Base-by-base conservation (phyloP, 2,113 vertebrate species). In the Microcebus tavaratra region DNA sequence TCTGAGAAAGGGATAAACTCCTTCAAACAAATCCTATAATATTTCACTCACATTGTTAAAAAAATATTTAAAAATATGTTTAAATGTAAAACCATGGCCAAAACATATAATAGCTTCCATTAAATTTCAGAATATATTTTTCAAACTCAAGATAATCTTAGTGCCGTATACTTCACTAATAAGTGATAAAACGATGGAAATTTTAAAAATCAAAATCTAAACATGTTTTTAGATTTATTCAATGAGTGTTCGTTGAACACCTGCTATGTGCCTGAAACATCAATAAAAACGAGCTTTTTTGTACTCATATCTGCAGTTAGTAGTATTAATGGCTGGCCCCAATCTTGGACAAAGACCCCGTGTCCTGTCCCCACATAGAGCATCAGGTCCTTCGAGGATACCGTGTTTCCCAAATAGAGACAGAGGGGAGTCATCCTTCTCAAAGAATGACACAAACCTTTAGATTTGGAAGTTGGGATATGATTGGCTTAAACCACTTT, bases 281-380 rank as follows among this genome's bases (percentile, higher is more conserved):
- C 12, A 17, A 3, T 23, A 2, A 5, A 1, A 39, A 12, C 9
- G 4, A 23, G 2, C 3, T 1, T 0, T 17, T n/a, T 29, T 4
- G 0, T 3, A 3, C 4, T 9, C 61, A 42, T 1, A 0, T 39
- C 8, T 42, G 8, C 8, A 5, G 53, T 23, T 59, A 27, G 0
- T 4, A 55, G 0, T 4, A 55, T 67, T 55, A 55, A 55, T 55
- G 17, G 53, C 5, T 29, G 45, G 17, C 55, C 11, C 81, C 6
- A 15, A 8, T 29, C 57, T 42, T 18, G 21, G 4, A 17, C 34
- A 7, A 15, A 21, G 34, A 12, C 6, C 15, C 27, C 2, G 18
- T 12, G 7, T 39, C 21, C 5, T 34, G 13, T 2, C 34, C 18
- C 27, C 17, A 23, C 18, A 2, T 6, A 12, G 23, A 23, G 7